Percentiles rank a stretch among this genome's conserved stretches.
phyloP scores from a whole-genome alignment of 2,888 invertebrate genomes.

The Lucinisca nassula region DNA sequence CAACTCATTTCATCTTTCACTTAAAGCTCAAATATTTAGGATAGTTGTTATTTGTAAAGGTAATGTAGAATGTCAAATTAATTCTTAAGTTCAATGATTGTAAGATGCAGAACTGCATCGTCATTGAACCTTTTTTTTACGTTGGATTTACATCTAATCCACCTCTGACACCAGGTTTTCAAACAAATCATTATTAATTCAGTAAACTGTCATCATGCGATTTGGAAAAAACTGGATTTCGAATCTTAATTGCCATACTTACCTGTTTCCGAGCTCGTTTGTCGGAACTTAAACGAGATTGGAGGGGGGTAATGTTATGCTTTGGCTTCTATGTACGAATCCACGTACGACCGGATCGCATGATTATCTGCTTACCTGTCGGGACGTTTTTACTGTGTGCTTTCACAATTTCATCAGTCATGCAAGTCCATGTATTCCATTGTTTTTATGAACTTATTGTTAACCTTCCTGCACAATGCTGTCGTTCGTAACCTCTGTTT shows the following conservation, averaged over 20 bases:
- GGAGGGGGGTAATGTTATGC: not conserved
- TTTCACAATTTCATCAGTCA: no score
- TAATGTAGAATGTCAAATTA: not conserved
- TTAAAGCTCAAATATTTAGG: no score
- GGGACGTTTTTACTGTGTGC: not conserved
- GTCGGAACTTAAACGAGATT: constrained; percentile 3
- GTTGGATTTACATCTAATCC: not conserved
- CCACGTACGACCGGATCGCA: not conserved
- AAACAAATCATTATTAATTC: not conserved
- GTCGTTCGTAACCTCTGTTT: not conserved
- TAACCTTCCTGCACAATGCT: not conserved
- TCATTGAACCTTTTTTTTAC: not conserved
- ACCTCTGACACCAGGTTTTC: not conserved
- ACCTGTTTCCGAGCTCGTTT: constrained; percentile 1
- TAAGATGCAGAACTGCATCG: not conserved
- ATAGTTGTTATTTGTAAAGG: no score
- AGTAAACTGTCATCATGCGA: not conserved
- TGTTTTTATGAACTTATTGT: not conserved
- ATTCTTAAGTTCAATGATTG: not conserved
- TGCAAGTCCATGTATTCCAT: no score
- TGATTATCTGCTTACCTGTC: not conserved
- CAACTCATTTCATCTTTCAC: no score
- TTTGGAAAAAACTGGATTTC: not conserved
- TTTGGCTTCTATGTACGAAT: not conserved
- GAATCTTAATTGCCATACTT: no score